A percentile compares a stretch with the other conserved stretches of the same genome.
Evolutionary conservation across 1,140 invertebrate species (phyloP).

Genomic region (Nixonia krombeini): DNA sequence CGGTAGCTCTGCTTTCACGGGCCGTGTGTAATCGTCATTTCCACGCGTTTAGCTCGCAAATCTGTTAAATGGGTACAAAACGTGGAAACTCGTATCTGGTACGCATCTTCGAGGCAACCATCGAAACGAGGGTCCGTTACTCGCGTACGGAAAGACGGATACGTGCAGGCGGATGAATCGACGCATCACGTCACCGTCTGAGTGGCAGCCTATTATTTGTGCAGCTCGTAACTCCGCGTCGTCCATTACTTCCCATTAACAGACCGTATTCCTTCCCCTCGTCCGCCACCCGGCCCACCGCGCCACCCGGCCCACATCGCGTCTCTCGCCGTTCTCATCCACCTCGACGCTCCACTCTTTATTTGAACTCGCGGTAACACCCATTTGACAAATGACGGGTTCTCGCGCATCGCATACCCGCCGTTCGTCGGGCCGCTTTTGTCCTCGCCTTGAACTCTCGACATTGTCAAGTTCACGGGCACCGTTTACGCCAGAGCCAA

Average conservation of each 20-base stretch:
- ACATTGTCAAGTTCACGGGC: neutral
- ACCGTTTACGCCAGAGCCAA: neutral
- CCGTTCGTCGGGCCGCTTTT: conserved; percentile 4
- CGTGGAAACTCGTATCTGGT: conserved; percentile 29
- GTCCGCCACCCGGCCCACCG: neutral
- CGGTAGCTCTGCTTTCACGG: too few species aligned
- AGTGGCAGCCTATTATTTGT: conserved; percentile 61
- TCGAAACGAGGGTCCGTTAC: conserved; percentile 51
- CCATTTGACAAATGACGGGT: conserved; percentile 39
- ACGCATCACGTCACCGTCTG: conserved; percentile 48
- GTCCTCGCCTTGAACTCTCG: conserved; percentile 11
- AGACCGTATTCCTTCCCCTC: conserved; percentile 39
- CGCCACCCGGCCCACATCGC: conserved; percentile 2
- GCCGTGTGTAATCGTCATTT: too few species aligned
- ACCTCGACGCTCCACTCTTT: neutral
- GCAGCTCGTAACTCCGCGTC: conserved; percentile 55
- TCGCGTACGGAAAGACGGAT: conserved; percentile 35
- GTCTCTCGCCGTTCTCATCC: conserved; percentile 17
- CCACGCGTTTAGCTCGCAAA: conserved; percentile 26
- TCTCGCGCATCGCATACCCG: conserved; percentile 3
- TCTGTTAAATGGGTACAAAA: conserved; percentile 33
- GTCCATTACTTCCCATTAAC: conserved; percentile 61
- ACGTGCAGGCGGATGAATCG: conserved; percentile 37
- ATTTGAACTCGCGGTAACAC: conserved; percentile 1
- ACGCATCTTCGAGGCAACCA: conserved; percentile 40